phyloP scores from a whole-genome alignment of 2,113 vertebrate species.

The Tachycineta bicolor region DNA sequence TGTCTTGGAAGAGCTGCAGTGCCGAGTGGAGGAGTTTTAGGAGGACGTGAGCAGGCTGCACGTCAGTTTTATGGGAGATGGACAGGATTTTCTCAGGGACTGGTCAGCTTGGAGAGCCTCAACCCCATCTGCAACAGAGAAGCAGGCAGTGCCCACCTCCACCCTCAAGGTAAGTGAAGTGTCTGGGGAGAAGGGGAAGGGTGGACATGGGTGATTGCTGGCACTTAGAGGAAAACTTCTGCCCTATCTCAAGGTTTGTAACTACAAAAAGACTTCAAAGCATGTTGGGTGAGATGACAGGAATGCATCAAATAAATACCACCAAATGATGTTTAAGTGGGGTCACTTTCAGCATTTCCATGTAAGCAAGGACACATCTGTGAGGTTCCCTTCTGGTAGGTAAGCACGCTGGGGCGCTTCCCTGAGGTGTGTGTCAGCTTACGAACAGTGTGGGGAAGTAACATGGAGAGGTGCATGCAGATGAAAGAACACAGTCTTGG shows the following conservation, averaged over 20 bases:
- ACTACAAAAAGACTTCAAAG: background rate
- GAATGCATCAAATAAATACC: background rate
- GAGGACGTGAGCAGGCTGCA: background rate
- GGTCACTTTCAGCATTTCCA: background rate
- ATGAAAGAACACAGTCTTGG: rapidly evolving
- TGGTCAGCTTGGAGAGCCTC: background rate
- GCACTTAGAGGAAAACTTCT: background rate
- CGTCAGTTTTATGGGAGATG: background rate
- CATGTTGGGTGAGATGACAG: rapidly evolving
- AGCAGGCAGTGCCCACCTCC: no score
- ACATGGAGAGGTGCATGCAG: rapidly evolving
- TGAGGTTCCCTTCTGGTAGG: background rate
- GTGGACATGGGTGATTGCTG: background rate
- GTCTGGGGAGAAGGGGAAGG: background rate
- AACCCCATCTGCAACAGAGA: rapidly evolving
- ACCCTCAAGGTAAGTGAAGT: background rate
- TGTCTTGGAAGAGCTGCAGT: background rate
- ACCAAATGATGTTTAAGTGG: background rate
- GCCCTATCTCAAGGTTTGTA: background rate
- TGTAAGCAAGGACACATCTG: background rate
- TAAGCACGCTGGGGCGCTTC: rapidly evolving
- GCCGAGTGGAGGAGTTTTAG: rapidly evolving
- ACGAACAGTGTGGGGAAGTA: background rate
- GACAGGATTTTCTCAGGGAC: no score
- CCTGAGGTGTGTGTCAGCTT: background rate